Conservation (phyloP, 2,797 vertebrate genomes). For the Mormyrops attenuatus region DNA sequence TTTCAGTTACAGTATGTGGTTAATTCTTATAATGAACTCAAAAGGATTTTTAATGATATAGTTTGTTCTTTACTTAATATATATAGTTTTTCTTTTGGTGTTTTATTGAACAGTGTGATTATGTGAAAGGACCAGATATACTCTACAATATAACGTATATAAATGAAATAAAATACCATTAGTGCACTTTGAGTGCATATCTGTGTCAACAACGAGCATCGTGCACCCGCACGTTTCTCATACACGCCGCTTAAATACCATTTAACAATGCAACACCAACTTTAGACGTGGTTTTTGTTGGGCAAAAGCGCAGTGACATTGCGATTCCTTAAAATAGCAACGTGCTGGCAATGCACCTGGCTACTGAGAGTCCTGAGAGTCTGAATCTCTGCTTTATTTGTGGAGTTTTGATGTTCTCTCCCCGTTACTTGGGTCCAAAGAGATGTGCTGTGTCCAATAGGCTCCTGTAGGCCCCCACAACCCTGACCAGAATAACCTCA, state of each 20-base stretch:
- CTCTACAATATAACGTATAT: background rate
- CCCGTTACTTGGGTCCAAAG: background rate
- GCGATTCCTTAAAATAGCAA: background rate
- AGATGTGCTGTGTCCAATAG: background rate
- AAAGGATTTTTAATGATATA: background rate
- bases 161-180: background rate
- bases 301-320: background rate
- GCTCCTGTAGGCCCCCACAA: background rate
- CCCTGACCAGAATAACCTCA: background rate
- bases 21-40: background rate
- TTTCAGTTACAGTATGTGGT: background rate
- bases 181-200: background rate
- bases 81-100: background rate
- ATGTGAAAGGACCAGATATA: background rate
- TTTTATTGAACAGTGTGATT: background rate
- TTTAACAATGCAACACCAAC: background rate
- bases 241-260: background rate
- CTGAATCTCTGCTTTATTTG: background rate
- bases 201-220: background rate
- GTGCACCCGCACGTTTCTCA: background rate
- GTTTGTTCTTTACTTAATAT: background rate
- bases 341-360: background rate
- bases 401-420: background rate
- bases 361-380: background rate
- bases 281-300: background rate